Evolutionary conservation across 2,113 vertebrate genomes (phyloP), one percentile per base, ranked within the genome.

Genomic region (Seriola aureovittata): DNA sequence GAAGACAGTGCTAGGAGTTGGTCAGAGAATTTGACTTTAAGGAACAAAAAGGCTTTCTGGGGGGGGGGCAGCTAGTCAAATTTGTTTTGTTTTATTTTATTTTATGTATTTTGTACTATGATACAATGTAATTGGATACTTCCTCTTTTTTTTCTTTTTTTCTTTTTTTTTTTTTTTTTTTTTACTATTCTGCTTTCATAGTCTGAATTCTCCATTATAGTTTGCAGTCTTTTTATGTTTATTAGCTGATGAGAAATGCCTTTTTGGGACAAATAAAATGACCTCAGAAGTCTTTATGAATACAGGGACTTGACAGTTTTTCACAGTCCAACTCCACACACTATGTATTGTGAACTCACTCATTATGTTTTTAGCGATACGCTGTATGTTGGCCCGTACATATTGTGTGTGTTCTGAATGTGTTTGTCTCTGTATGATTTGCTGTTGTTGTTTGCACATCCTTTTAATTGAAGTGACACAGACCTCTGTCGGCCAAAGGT

Each of bases 391-490:
- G 50, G 17, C 16, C 6, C 17, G 2, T 21, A 52, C 17, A 52
- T 52, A 21, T 52, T 52, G 46, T 21, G 6, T 5, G 8, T 50
- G 46, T 50, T 50, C 42, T 50, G 46, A 50, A 50, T 50, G 5
- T 50, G 17, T 21, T 21, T 52, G 50, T 52, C 7, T 52, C 50
- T 52, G 46, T 16, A 48, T 48, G 46, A 48, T 48, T 17, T 17
- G 44, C 13, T 29, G 42, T 44, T 44, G 8, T 44, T 44, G 42
- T 48, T 48, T 48, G 14, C 46, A 13, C 14, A 48, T 48, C 12
- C 44, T 46, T 62, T 62, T 34, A 29, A 25, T 14, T 46, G 21
- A 65, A 64, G 40, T 29, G 54, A 52, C 60, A 59, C 65, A 82
- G 40, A 42, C 29, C 19, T 46, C 12, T 16, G n/a, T 19, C 55